Conservation (phyloP, 2,113 vertebrate species). For the Pollimyrus isidori region DNA sequence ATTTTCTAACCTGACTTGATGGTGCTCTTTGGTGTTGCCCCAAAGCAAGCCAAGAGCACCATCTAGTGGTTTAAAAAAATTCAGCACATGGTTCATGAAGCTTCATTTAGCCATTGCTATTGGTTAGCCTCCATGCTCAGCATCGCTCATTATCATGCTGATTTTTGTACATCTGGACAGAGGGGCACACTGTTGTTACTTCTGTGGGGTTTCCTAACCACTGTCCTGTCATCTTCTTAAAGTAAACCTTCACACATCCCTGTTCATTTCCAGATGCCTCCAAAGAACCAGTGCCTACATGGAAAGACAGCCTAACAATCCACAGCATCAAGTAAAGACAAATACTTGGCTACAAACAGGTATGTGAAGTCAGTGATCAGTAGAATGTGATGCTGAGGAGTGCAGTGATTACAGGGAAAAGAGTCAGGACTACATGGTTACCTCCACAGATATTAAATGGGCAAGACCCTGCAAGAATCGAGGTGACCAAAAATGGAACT, state of each 20-base stretch:
- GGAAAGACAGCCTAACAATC: neutral
- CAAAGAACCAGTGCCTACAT: neutral
- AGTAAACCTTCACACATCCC: neutral
- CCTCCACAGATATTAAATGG: neutral
- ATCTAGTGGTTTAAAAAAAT: neutral
- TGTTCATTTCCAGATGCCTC: neutral
- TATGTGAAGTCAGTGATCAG: neutral
- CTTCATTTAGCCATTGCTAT: neutral
- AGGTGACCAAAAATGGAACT: neutral
- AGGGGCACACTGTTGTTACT: neutral
- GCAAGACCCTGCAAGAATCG: neutral
- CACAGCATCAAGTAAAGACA: neutral
- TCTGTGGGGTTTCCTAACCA: neutral
- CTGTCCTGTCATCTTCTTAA: neutral
- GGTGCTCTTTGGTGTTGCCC: neutral
- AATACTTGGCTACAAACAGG: neutral
- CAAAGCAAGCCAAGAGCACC: neutral
- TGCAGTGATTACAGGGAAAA: neutral
- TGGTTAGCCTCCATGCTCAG: neutral
- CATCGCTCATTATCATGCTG: neutral
- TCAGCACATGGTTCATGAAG: neutral
- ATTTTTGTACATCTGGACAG: neutral
- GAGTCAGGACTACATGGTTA: neutral
- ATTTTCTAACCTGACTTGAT: neutral
- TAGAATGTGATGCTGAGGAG: neutral